phyloP scores from a whole-genome alignment of 2,797 vertebrate genomes.

The Amphiprion clarkii region DNA sequence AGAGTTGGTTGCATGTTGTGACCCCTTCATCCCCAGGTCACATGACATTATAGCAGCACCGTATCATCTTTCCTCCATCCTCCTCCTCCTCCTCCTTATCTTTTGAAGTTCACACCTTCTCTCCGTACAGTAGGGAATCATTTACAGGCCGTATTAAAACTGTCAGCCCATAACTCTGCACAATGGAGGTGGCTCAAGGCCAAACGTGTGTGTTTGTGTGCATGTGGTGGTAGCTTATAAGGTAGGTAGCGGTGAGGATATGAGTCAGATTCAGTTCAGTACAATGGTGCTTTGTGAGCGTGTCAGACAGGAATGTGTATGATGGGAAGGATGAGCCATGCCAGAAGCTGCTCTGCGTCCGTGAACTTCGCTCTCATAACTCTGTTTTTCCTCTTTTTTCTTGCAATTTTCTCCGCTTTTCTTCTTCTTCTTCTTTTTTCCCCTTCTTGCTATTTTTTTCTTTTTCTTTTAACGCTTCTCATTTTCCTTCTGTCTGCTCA shows the following conservation, averaged over 20 bases:
- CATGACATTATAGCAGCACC: conserved; percentile 32
- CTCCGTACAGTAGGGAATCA: conserved; percentile 67
- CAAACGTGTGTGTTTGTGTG: conserved; percentile 50
- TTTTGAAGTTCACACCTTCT: conserved; percentile 74
- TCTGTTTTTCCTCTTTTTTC: conserved; percentile 22
- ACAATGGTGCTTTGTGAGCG: conserved; percentile 78
- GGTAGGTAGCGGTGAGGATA: conserved; percentile 59
- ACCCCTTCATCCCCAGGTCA: conserved; percentile 46
- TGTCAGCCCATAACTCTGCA: conserved; percentile 74
- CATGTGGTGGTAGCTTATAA: conserved; percentile 39
- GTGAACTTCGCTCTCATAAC: conserved; percentile 48
- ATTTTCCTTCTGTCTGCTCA: conserved; percentile 12
- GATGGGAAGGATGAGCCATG: conserved; percentile 70
- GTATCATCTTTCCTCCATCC: conserved; percentile 34
- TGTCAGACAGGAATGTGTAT: conserved; percentile 78
- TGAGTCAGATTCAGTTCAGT: conserved; percentile 70
- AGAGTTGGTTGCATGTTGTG: background rate
- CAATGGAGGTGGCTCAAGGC: conserved; percentile 73
- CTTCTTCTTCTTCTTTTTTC: background rate
- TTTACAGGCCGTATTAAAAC: conserved; percentile 75
- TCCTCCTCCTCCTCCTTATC: conserved; percentile 34
- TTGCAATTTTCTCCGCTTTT: conserved; percentile 10
- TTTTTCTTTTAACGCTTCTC: conserved; percentile 7
- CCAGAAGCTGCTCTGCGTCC: conserved; percentile 60
- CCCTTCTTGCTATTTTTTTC: background rate